Base-by-base conservation (phyloP, 2,888 invertebrate genomes). In the Spilosoma lubricipeda region DNA sequence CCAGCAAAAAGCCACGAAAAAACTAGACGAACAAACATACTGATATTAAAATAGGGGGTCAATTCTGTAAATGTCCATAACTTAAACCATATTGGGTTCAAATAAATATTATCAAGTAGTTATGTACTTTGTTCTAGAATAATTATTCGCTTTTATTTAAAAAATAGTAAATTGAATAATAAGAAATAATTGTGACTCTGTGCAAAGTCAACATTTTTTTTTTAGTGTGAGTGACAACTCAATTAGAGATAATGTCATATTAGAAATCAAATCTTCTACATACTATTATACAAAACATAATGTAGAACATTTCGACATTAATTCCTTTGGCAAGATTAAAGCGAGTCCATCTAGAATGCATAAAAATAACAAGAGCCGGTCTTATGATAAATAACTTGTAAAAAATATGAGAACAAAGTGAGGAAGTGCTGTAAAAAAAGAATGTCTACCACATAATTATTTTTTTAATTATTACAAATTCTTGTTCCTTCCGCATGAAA, bases 21-120 rank as follows among this genome's bases (percentile, higher is more conserved):
- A 87, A 86, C 83, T 84, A 77, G 75, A 80, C 78, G 78, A 73
- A 72, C 79, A 82, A 86, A 85, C 82, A 79, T 77, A 74, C 71
- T 75, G 83, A 86, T 82, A 86, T 88, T 84, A 80, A 88, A 88
- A 86, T 85, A 80, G 69, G 74, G 64, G 74, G 72, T 66, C 71
- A 71, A 78, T 82, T 78, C 74, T 75, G 8, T 39, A n/a, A 39
- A 66, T 66, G 36, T 36, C 11, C 36, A 30, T 5, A 27, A 39
- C 39, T 39, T 11, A 11, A 39, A 63, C 27, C 4, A 27, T 59
- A 59, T 27, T 9, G 39, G 27, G 59, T 13, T 59, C 9, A 13
- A 59, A 59, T 27, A 13, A 59, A 27, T n/a, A 27, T n/a, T 67
- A 27, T 67, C 0, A 56, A n/a, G 18, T 63, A 27, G 15, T 59